Percentiles rank a stretch among this genome's conserved stretches.
Evolutionary conservation across 2,888 invertebrate genomes (phyloP).

Genomic region (Phragmatobia fuliginosa): DNA sequence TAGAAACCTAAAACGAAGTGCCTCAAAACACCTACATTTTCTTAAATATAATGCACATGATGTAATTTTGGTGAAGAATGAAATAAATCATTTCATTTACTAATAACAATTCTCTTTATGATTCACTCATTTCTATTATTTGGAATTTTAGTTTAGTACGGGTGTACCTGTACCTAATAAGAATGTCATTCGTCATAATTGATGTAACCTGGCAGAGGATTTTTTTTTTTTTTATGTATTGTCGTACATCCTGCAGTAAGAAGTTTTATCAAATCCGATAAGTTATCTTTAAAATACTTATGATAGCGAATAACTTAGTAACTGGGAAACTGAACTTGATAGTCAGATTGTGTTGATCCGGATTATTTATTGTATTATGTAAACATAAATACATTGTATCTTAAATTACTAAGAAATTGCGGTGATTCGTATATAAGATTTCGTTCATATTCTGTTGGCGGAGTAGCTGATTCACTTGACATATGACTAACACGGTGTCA

Average conservation of each 20-base stretch:
- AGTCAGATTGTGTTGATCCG: constrained; percentile 27
- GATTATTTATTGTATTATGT: not conserved
- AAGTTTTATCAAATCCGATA: constrained; percentile 31
- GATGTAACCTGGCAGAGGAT: not conserved
- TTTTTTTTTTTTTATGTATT: not conserved
- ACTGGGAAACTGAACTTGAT: constrained; percentile 22
- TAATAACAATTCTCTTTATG: not conserved
- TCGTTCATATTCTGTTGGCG: not conserved
- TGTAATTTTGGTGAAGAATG: constrained; percentile 30
- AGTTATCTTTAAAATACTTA: constrained; percentile 31
- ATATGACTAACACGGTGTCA: not conserved
- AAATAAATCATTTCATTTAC: constrained; percentile 19
- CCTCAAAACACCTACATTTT: constrained; percentile 46
- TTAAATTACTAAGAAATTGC: not conserved
- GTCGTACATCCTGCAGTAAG: constrained; percentile 37
- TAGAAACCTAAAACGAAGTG: constrained; percentile 39
- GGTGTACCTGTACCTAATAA: not conserved
- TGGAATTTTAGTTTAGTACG: not conserved
- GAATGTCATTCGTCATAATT: not conserved
- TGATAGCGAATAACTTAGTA: constrained; percentile 21
- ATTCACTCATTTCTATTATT: not conserved
- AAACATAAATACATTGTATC: not conserved
- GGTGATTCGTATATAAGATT: not conserved
- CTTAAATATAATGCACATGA: constrained; percentile 9
- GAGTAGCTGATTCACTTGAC: not conserved